These are phyloP conservation scores for Brachylomia viminalis DNA, from an alignment of 2,888 invertebrate species.

Conservation along the genomic window DNA sequence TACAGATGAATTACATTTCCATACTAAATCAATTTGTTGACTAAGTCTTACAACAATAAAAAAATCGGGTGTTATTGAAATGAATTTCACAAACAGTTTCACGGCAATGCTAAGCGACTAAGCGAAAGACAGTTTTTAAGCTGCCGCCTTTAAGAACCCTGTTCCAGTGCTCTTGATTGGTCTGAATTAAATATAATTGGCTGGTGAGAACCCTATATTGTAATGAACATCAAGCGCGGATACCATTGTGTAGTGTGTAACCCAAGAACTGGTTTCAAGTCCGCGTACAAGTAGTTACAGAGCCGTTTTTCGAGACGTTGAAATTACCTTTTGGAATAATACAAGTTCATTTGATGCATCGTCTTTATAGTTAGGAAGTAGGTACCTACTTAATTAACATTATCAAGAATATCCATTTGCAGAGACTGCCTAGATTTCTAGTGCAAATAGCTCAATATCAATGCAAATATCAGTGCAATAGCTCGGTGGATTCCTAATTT, in stretches of 20 bases:
- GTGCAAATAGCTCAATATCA: too few species aligned
- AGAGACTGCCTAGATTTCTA: too few species aligned
- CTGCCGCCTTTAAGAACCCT: neutral
- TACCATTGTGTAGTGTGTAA: constrained; percentile 30
- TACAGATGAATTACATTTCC: neutral
- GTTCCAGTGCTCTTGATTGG: neutral
- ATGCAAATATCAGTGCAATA: too few species aligned
- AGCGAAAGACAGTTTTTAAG: neutral
- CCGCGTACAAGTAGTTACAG: neutral
- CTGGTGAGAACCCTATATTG: constrained; percentile 5
- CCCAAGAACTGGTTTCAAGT: constrained; percentile 44
- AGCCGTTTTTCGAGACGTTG: constrained; percentile 14
- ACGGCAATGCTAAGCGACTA: neutral
- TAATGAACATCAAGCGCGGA: constrained; percentile 12
- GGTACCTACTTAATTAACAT: neutral
- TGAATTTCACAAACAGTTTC: neutral
- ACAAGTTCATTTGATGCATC: neutral
- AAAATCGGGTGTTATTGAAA: neutral
- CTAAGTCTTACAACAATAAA: neutral
- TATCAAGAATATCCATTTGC: neutral
- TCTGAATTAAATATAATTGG: neutral
- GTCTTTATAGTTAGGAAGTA: too few species aligned
- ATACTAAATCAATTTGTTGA: neutral
- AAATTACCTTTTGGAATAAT: constrained; percentile 14
- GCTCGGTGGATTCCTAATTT: too few species aligned